Base-by-base conservation (phyloP, 2,113 vertebrate species). In the Spheniscus mendiculus region DNA sequence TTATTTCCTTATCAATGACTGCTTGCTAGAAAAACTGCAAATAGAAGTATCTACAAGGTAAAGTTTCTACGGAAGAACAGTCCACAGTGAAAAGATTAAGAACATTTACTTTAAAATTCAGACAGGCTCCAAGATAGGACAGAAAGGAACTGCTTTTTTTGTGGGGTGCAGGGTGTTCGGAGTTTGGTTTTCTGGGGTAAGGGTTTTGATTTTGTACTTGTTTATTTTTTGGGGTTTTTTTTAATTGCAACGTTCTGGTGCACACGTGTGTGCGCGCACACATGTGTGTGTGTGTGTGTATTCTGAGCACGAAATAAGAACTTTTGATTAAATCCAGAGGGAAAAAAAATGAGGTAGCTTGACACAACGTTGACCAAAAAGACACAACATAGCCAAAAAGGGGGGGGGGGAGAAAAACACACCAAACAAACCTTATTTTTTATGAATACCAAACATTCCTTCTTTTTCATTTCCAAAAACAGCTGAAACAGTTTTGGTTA, bases 21-120 rank as follows among this genome's bases (percentile, higher is more conserved):
- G 27, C 59, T 83, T 83, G 49, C 40, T 27, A 70, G n/a, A 87
- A 87, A 90, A 95, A 73, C 55, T 49, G 83, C 79, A 86, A 93
- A 85, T 0, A 90, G 12, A 89, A 87, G 11, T 55, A 81, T 50
- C 47, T 32, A n/a, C 38, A 66, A 53, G 16, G 63, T 52, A 86
- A 90, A 87, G 27, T 22, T 63, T 12, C 79, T 32, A 27, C 1
- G 0, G 63, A 40, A 88, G 45, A 90, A 63, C 45, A 88, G 59
- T 30, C 44, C 45, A 87, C 52, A 72, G 16, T 4, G 19, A 49
- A 82, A 84, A 78, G 9, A 62, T 45, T 66, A 42, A 62, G 21
- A 65, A 47, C 11, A 26, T 17, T 52, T 62, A 47, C 14, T 69
- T 94, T 10, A 76, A 82, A 91, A 85, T 44, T 67, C 32, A 87